Base-by-base conservation (phyloP, 2,888 invertebrate genomes). In the Eueremaeus valkanovi region DNA sequence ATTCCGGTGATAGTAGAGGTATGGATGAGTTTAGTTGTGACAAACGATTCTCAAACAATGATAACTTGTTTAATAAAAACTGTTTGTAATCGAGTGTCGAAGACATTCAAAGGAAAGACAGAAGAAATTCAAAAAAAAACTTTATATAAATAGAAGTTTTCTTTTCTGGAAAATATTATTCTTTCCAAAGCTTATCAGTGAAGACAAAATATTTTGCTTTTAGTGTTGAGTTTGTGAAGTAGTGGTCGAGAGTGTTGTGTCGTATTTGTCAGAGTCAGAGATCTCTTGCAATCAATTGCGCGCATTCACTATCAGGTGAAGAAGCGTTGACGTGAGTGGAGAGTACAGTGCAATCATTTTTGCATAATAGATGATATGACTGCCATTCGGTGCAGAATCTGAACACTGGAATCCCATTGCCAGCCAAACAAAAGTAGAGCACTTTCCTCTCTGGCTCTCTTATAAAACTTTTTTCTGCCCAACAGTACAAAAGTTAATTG, bases 301-400 rank as follows among this genome's bases (percentile, higher is more conserved):
- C 68, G 68, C 68, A 68, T 68, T 36, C 68, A 68, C 68, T 24
- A 36, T 36, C 68, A 68, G 68, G 68, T 68, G 68, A 21, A 40
- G 68, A 68, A 36, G 68, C 68, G 68, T 68, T 68, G 68, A 68
- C 68, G 68, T 68, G 68, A 68, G 68, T 42, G 68, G 68, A 68
- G 68, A 40, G 68, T 68, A 68, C 40, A 68, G 68, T 68, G 42
- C 42, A 36, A 68, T 42, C 68, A 68, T 68, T 68, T 68, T 42
- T 68, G 68, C 36, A 68, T 68, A 68, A 68, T 68, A 68, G 68
- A 68, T 68, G 36, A 68, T 68, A 68, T 68, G 68, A 68, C 68
- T 68, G 36, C 68, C 68, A 40, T 68, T 68, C 68, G n/a, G 13
- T 24, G 0, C 24, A 68, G 68, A 68, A 40, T 68, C 68, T 68